Evolutionary conservation across 2,888 invertebrate genomes (phyloP).

Genomic region (Pandemis heparana): DNA sequence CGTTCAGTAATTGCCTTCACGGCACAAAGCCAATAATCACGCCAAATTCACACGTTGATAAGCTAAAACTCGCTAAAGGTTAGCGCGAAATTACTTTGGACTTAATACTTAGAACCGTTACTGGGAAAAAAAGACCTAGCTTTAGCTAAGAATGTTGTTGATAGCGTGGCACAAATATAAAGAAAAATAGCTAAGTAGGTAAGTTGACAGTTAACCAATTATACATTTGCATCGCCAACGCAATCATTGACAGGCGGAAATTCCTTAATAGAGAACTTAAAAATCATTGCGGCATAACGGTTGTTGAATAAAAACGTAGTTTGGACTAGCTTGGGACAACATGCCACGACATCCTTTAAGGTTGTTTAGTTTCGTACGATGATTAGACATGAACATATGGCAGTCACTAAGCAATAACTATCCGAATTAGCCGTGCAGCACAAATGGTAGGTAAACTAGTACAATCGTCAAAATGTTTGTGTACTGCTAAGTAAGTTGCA

Average conservation of each 20-base stretch:
- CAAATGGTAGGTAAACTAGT: too few relatives aligned
- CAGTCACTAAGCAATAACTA: too few relatives aligned
- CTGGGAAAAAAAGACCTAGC: neutral
- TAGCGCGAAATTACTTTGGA: neutral
- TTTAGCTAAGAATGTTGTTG: neutral
- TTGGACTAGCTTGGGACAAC: neutral
- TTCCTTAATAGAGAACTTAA: neutral
- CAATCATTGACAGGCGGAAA: neutral
- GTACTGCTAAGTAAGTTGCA: too few relatives aligned
- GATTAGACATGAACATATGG: too few relatives aligned
- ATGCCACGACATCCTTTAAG: neutral
- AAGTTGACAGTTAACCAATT: neutral
- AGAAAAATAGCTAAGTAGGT: neutral
- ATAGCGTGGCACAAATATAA: neutral
- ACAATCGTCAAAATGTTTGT: too few relatives aligned
- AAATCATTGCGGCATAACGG: neutral
- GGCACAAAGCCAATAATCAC: slow-evolving; percentile 32
- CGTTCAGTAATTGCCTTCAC: slow-evolving; percentile 30
- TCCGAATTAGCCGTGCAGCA: too few relatives aligned
- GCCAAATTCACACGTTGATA: slow-evolving; percentile 23
- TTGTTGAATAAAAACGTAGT: neutral
- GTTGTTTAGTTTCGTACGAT: too few relatives aligned
- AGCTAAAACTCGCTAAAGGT: slow-evolving; percentile 7
- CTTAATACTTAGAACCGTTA: neutral
- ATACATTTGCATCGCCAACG: neutral